A percentile compares a stretch with the other conserved stretches of the same genome.
Conservation (phyloP, 2,888 invertebrate species). For the Eucriotettix oculatus region DNA sequence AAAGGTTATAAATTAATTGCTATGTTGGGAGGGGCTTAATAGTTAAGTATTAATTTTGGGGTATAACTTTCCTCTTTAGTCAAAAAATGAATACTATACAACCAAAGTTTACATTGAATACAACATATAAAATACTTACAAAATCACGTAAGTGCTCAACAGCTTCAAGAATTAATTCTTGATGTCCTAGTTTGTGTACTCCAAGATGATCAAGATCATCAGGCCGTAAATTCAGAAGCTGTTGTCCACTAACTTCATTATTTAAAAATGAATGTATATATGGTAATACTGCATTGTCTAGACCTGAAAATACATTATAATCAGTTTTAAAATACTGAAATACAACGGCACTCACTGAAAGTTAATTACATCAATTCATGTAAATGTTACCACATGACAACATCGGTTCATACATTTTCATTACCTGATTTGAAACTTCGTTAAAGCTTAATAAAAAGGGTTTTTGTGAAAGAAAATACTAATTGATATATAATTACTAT, state of each 20-base stretch:
- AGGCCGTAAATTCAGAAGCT: conserved; percentile 66
- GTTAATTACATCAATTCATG: conserved; percentile 3
- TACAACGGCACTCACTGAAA: conserved; percentile 8
- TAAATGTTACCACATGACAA: too few relatives aligned
- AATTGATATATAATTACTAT: too few relatives aligned
- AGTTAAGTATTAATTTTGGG: too few relatives aligned
- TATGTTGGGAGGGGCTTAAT: too few relatives aligned
- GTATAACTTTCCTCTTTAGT: too few relatives aligned
- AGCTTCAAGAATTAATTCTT: conserved; percentile 83
- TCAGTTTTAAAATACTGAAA: conserved; percentile 7
- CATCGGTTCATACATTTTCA: too few relatives aligned
- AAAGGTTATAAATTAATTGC: too few relatives aligned
- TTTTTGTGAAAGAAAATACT: too few relatives aligned
- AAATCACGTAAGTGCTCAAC: conserved; percentile 80
- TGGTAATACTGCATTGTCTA: conserved; percentile 60
- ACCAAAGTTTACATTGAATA: too few relatives aligned
- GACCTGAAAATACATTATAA: conserved; percentile 34
- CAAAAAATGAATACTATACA: too few relatives aligned
- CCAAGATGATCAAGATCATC: conserved; percentile 80
- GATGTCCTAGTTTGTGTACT: conserved; percentile 76
- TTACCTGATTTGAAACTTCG: too few relatives aligned
- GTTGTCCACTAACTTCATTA: conserved; percentile 65
- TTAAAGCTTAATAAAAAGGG: too few relatives aligned
- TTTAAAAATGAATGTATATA: conserved; percentile 68
- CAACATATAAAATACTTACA: conserved; percentile 35